A percentile compares a stretch with the other conserved stretches of the same genome.
Evolutionary conservation across 2,113 vertebrate species (phyloP).

Genomic region (Callorhinus ursinus): DNA sequence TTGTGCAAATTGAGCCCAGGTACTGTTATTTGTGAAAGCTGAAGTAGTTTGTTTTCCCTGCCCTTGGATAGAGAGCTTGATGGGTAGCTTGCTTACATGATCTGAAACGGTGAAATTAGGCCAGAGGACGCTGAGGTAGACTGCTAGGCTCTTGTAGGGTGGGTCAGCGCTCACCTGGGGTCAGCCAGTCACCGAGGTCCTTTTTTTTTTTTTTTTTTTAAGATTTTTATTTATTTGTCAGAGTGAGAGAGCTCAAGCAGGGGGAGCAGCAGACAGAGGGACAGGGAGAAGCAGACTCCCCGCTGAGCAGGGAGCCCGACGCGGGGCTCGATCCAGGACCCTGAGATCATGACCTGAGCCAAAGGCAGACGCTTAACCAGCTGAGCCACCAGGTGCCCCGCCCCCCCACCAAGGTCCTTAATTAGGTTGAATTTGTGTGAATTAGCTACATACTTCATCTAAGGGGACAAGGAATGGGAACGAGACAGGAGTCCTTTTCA

Average conservation of each 20-base stretch:
- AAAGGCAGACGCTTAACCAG: no score
- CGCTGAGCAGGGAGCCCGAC: no score
- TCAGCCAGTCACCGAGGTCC: neutral
- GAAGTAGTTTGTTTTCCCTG: conserved; percentile 38
- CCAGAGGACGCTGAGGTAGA: neutral
- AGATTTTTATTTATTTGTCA: no score
- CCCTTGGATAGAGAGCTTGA: neutral
- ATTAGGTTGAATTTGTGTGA: conserved; percentile 2
- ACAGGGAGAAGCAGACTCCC: no score
- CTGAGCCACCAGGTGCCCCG: no score
- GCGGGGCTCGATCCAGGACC: no score
- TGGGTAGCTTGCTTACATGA: neutral
- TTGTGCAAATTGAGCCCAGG: neutral
- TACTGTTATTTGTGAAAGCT: neutral
- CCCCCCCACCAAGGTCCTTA: neutral
- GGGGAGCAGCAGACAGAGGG: no score
- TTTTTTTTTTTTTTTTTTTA: neutral
- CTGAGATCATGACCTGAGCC: no score
- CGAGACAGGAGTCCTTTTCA: neutral
- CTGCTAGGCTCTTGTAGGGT: neutral
- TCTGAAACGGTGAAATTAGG: neutral
- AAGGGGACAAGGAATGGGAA: neutral
- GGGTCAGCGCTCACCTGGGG: neutral
- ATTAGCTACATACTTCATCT: neutral
- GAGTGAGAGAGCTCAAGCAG: no score